Conservation (phyloP, 2,113 vertebrate species). For the Leptocoma aspasia region DNA sequence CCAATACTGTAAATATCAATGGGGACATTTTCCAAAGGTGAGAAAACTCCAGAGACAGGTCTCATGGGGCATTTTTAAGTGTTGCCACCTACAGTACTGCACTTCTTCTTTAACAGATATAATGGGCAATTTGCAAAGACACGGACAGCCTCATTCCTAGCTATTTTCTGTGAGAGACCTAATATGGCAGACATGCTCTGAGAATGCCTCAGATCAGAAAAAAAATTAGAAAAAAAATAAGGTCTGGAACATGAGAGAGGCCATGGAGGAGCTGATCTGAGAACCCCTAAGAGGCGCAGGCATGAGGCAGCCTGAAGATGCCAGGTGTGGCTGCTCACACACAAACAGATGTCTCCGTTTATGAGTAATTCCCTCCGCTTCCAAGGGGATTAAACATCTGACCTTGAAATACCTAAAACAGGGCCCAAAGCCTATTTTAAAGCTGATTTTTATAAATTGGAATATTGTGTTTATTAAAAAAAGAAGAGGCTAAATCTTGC, state of each 20-base stretch:
- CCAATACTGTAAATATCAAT: neutral
- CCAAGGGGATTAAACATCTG: neutral
- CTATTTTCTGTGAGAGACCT: neutral
- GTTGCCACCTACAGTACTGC: neutral
- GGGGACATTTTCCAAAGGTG: neutral
- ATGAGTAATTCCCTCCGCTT: slow-evolving; percentile 16
- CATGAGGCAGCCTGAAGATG: neutral
- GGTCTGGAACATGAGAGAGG: neutral
- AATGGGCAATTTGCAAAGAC: neutral
- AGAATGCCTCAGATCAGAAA: neutral
- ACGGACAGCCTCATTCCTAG: neutral
- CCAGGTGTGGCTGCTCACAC: slow-evolving; percentile 44
- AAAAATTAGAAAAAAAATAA: neutral
- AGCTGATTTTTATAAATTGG: neutral
- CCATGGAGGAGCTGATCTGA: neutral
- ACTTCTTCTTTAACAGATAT: neutral
- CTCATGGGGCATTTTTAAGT: neutral
- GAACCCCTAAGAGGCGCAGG: neutral
- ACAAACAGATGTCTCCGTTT: neutral
- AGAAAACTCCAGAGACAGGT: neutral
- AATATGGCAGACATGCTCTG: neutral
- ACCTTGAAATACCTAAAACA: neutral
- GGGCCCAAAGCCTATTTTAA: neutral
- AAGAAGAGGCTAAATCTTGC: neutral
- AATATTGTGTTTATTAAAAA: neutral